Conservation (phyloP, 2,888 invertebrate species). For the Caenorhabditis sp. region DNA sequence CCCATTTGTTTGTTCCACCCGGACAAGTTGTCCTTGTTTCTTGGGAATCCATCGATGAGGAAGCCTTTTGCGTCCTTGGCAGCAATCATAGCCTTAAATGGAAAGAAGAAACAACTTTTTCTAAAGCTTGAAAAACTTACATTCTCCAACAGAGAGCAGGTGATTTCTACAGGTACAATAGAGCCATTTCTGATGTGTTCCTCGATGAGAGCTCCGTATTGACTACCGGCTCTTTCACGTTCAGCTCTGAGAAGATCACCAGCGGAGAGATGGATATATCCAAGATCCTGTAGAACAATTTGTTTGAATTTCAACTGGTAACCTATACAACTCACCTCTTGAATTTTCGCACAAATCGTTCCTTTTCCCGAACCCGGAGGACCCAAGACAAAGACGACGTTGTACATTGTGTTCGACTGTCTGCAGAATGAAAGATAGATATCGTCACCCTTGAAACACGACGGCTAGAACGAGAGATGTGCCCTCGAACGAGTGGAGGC, state of each 20-base stretch:
- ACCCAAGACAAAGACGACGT: constrained; percentile 97
- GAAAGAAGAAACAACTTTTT: neutral
- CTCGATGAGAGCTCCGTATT: constrained; percentile 90
- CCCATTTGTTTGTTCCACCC: constrained; percentile 93
- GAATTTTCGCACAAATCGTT: constrained; percentile 94
- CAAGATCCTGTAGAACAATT: constrained; percentile 84
- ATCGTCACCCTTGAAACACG: constrained; percentile 10
- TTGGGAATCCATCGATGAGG: constrained; percentile 98
- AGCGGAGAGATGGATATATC: constrained; percentile 86
- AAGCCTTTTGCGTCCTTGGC: constrained; percentile 86
- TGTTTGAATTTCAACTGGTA: no score
- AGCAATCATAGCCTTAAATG: constrained; percentile 80
- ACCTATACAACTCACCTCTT: constrained; percentile 85
- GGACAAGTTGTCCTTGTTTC: constrained; percentile 95
- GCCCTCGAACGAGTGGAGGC: constrained; percentile 13
- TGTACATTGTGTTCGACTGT: constrained; percentile 83
- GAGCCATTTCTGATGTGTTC: constrained; percentile 93
- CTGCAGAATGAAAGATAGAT: constrained; percentile 15
- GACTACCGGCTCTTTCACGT: constrained; percentile 87
- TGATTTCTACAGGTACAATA: constrained; percentile 98
- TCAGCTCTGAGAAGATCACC: constrained; percentile 95
- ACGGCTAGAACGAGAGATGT: constrained; percentile 7
- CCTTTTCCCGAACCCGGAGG: constrained; percentile 99
- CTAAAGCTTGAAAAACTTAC: constrained; percentile 83
- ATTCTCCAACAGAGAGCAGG: constrained; percentile 94